These are phyloP conservation scores for Cynocephalus volans DNA, from an alignment of 2,113 vertebrate genomes.

Conservation along the genomic window DNA sequence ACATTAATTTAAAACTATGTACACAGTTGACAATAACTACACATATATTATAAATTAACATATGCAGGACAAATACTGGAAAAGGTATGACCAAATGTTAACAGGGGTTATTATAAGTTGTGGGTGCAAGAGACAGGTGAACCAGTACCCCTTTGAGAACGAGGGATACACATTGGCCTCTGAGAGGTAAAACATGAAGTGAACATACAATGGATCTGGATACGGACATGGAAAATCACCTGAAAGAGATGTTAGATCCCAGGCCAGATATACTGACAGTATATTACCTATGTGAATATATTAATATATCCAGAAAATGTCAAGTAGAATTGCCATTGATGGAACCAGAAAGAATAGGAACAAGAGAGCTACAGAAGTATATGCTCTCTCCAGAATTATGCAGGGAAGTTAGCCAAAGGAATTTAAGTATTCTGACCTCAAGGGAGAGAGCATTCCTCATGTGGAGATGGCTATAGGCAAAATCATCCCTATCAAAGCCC, in stretches of 20 bases:
- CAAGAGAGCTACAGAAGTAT: neutral
- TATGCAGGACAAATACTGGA: neutral
- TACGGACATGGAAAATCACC: neutral
- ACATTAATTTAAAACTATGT: constrained; percentile 13
- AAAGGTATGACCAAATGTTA: neutral
- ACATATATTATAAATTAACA: neutral
- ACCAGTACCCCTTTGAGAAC: neutral
- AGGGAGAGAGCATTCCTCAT: neutral
- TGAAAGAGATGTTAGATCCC: neutral
- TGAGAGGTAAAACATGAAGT: neutral
- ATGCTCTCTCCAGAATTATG: neutral
- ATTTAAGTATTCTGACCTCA: neutral
- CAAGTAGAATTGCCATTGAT: neutral
- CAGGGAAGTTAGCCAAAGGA: neutral
- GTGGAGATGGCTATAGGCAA: neutral
- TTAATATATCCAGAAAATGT: neutral
- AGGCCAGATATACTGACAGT: neutral
- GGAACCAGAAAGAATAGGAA: neutral
- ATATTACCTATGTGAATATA: neutral
- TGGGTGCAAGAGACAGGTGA: neutral
- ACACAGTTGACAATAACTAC: neutral
- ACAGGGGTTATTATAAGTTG: neutral
- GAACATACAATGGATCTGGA: neutral
- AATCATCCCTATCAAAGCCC: neutral
- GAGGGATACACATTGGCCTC: neutral